Conservation (phyloP, 2,797 vertebrate genomes). For the Hyperoplus immaculatus region DNA sequence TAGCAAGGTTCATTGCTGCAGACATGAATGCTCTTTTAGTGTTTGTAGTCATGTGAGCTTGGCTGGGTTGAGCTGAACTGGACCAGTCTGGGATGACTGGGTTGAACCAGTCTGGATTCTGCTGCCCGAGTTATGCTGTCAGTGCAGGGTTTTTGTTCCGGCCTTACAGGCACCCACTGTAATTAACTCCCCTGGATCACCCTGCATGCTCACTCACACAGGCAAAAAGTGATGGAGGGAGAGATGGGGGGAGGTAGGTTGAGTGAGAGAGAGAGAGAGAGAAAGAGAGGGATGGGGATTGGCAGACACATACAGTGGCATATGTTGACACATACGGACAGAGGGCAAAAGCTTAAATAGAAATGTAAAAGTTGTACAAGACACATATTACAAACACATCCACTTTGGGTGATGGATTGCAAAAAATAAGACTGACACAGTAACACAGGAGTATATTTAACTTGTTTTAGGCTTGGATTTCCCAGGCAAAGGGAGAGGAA, state of each 20-base stretch:
- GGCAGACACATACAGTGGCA: conserved; percentile 59
- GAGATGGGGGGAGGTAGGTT: conserved; percentile 27
- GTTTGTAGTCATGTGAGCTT: conserved; percentile 42
- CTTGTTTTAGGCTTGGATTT: conserved; percentile 50
- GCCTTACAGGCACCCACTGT: conserved; percentile 85
- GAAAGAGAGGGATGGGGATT: conserved; percentile 44
- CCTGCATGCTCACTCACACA: conserved; percentile 83
- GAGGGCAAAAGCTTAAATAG: conserved; percentile 47
- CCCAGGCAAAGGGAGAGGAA: conserved; percentile 42
- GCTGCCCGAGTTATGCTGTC: conserved; percentile 86
- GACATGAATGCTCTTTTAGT: conserved; percentile 21
- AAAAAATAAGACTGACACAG: conserved; percentile 13
- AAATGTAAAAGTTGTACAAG: conserved; percentile 31
- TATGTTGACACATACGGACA: conserved; percentile 65
- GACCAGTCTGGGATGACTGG: conserved; percentile 74
- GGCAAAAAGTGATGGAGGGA: conserved; percentile 75
- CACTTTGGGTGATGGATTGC: conserved; percentile 6
- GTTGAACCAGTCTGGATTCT: conserved; percentile 85
- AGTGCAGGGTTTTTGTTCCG: conserved; percentile 88
- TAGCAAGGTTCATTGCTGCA: conserved; percentile 4
- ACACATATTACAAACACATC: conserved; percentile 34
- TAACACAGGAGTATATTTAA: conserved; percentile 33
- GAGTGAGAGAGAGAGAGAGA: conserved; percentile 32
- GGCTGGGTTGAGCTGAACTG: conserved; percentile 63
- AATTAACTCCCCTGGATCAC: conserved; percentile 88